Percentiles rank a stretch among this genome's conserved stretches.
phyloP scores from a whole-genome alignment of 1,140 invertebrate species.

The Drosophila kurseongensis region DNA sequence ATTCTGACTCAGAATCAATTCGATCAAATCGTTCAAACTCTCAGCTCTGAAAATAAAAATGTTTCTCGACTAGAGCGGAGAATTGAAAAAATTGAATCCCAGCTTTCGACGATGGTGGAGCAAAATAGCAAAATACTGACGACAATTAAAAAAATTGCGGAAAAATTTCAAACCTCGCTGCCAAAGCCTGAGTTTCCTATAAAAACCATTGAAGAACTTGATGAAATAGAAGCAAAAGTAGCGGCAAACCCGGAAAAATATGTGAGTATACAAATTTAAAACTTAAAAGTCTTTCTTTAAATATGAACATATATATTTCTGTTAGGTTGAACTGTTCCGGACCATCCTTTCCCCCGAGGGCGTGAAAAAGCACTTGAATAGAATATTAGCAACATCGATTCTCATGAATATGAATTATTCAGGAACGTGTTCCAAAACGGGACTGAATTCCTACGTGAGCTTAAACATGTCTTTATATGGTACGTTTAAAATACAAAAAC shows the following conservation, averaged over 20 bases:
- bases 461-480: slow-evolving; percentile 8
- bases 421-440: slow-evolving; percentile 3
- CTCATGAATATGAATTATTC: slow-evolving; percentile 16
- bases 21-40: background rate
- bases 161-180: background rate
- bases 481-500: background rate
- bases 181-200: slow-evolving; percentile 18
- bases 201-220: slow-evolving; percentile 3
- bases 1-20: slow-evolving; percentile 1
- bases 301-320: no score
- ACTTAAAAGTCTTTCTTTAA: background rate
- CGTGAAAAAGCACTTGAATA: background rate
- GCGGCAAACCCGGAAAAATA: slow-evolving; percentile 4
- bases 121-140: slow-evolving; percentile 3
- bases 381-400: background rate
- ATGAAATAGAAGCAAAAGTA: slow-evolving; percentile 6
- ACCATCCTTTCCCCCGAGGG: slow-evolving; percentile 4
- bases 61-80: background rate
- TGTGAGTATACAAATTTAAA: background rate
- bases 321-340: slow-evolving; percentile 7
- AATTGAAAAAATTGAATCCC: slow-evolving; percentile 5
- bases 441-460: background rate
- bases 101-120: background rate
- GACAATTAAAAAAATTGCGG: background rate
- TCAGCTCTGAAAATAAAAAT: background rate